phyloP scores from a whole-genome alignment of 2,797 vertebrate species.

The Lutjanus campechanus region DNA sequence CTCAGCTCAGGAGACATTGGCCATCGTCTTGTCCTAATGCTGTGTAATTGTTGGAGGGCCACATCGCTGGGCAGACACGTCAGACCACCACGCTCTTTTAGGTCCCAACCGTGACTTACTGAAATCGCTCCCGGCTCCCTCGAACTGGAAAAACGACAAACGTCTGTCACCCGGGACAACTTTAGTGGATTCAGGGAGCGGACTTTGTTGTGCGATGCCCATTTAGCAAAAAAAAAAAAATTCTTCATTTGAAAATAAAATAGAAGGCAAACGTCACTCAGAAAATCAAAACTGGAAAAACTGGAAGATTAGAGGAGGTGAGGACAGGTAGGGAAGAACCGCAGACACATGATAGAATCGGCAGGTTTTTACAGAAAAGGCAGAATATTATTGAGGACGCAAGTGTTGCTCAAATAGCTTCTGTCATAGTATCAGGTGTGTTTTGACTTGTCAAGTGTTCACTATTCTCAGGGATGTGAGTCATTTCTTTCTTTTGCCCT shows the following conservation, averaged over 20 bases:
- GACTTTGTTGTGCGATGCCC: conserved; percentile 45
- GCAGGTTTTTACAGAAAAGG: conserved; percentile 33
- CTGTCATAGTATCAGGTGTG: conserved; percentile 57
- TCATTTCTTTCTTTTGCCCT: conserved; percentile 61
- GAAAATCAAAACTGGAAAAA: conserved; percentile 42
- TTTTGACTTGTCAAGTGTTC: conserved; percentile 53
- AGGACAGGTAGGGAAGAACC: not conserved
- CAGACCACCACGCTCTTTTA: conserved; percentile 59
- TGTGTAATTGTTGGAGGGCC: conserved; percentile 85
- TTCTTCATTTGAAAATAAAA: conserved; percentile 62
- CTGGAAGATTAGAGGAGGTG: conserved; percentile 34
- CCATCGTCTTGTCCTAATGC: conserved; percentile 84
- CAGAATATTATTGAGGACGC: conserved; percentile 28
- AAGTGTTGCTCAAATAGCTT: conserved; percentile 41
- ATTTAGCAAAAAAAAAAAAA: conserved; percentile 37
- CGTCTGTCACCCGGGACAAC: conserved; percentile 60
- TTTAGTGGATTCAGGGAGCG: conserved; percentile 43
- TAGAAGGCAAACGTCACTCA: conserved; percentile 56
- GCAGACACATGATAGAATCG: conserved; percentile 14
- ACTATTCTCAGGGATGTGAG: conserved; percentile 45
- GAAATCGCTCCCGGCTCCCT: conserved; percentile 62
- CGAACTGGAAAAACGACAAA: conserved; percentile 66
- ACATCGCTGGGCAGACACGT: conserved; percentile 60
- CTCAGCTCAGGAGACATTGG: conserved; percentile 84
- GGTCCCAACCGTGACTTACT: conserved; percentile 57